A percentile compares a stretch with the other conserved stretches of the same genome.
These are phyloP conservation scores for Protophormia terraenovae DNA, from an alignment of 2,888 invertebrate genomes.

Conservation along the genomic window DNA sequence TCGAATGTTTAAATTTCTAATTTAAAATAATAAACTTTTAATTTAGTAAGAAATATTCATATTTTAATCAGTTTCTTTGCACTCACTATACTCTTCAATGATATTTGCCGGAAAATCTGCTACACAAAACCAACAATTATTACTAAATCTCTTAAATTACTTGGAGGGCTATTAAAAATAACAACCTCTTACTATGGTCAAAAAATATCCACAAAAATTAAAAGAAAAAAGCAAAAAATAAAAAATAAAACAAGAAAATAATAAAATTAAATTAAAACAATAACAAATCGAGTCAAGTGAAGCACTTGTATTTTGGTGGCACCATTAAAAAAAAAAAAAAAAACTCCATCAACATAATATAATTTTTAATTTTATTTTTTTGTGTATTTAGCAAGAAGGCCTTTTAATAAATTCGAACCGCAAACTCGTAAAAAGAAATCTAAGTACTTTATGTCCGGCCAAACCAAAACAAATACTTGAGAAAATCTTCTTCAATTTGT, in stretches of 20 bases:
- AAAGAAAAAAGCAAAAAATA: neutral
- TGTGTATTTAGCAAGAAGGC: slow-evolving; percentile 47
- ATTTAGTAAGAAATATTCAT: no score
- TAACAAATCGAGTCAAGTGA: slow-evolving; percentile 30
- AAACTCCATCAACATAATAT: neutral
- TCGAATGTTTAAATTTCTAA: no score
- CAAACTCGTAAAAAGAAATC: slow-evolving; percentile 42
- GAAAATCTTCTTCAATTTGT: slow-evolving; percentile 37
- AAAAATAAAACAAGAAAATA: slow-evolving; percentile 26
- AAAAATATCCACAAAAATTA: neutral
- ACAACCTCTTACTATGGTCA: slow-evolving; percentile 11
- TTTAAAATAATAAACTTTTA: no score
- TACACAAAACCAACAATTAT: neutral
- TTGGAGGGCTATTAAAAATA: slow-evolving; percentile 28
- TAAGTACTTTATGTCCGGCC: slow-evolving; percentile 41
- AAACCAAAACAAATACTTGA: slow-evolving; percentile 56
- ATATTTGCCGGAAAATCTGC: neutral
- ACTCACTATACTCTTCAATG: neutral
- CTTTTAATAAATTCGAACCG: slow-evolving; percentile 25
- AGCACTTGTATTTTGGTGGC: slow-evolving; percentile 31
- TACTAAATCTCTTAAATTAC: slow-evolving; percentile 51
- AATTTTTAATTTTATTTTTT: slow-evolving; percentile 31
- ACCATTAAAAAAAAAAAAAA: slow-evolving; percentile 48
- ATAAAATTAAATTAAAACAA: slow-evolving; percentile 20
- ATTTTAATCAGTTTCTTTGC: no score